Evolutionary conservation across 2,888 invertebrate genomes (phyloP).

Genomic region (Idaea biselata): DNA sequence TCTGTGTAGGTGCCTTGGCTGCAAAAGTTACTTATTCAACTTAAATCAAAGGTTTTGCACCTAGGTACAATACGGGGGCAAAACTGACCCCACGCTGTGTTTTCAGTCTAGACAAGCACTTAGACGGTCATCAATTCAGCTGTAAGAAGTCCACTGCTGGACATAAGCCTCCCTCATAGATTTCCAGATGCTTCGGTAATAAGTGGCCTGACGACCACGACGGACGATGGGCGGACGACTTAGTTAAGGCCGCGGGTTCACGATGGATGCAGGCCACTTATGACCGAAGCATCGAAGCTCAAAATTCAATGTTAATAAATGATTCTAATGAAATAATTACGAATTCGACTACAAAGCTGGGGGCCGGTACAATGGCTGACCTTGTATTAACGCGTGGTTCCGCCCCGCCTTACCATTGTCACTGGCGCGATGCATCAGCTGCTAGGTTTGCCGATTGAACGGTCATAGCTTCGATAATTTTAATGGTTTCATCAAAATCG

Average conservation of each 20-base stretch:
- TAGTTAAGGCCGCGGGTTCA: too few species aligned
- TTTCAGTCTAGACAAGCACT: too few species aligned
- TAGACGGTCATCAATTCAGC: too few species aligned
- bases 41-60: too few species aligned
- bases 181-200: background rate
- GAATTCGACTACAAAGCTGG: background rate
- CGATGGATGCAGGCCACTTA: too few species aligned
- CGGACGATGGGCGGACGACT: too few species aligned
- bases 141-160: background rate
- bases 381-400: conserved; percentile 28
- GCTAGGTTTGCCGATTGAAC: background rate
- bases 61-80: too few species aligned
- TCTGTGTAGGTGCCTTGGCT: too few species aligned
- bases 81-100: too few species aligned
- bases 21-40: too few species aligned
- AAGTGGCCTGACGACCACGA: too few species aligned
- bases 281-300: background rate
- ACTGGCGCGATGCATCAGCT: conserved; percentile 10
- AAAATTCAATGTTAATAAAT: background rate
- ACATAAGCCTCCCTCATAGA: too few species aligned
- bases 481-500: background rate
- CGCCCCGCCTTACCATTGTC: conserved; percentile 22
- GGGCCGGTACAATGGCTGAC: conserved; percentile 9
- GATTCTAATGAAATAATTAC: background rate
- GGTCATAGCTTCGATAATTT: conserved; percentile 4